Conservation (phyloP, 2,888 invertebrate genomes). For the Heterodera filipjevi region DNA sequence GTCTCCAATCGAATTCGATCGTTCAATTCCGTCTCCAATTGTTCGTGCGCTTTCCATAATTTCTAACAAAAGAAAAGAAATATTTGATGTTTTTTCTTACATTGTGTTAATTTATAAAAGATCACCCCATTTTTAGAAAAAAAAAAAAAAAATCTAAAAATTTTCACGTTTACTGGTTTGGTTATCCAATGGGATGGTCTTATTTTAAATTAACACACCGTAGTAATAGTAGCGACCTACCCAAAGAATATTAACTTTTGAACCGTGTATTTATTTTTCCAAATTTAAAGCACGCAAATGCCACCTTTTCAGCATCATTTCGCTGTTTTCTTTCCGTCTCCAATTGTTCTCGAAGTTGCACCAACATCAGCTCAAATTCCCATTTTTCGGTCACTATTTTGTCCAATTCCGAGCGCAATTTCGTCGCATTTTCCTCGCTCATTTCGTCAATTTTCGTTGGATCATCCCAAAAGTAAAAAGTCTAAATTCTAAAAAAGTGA, state of each 20-base stretch:
- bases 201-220: no score
- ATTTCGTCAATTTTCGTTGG: background rate
- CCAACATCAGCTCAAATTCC: slow-evolving; percentile 6
- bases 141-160: no score
- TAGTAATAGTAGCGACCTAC: no score
- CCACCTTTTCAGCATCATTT: background rate
- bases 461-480: background rate
- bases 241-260: no score
- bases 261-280: no score
- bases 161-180: no score
- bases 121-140: no score
- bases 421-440: background rate
- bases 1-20: background rate
- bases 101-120: background rate
- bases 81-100: background rate
- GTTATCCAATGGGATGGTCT: no score
- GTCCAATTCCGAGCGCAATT: background rate
- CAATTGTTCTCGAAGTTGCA: background rate
- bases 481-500: background rate
- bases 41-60: slow-evolving; percentile 8
- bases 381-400: background rate
- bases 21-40: background rate
- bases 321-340: background rate
- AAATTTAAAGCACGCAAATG: no score
- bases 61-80: background rate